These are phyloP conservation scores for Ploceus nigricollis DNA, from an alignment of 2,113 vertebrate species.

Conservation along the genomic window DNA sequence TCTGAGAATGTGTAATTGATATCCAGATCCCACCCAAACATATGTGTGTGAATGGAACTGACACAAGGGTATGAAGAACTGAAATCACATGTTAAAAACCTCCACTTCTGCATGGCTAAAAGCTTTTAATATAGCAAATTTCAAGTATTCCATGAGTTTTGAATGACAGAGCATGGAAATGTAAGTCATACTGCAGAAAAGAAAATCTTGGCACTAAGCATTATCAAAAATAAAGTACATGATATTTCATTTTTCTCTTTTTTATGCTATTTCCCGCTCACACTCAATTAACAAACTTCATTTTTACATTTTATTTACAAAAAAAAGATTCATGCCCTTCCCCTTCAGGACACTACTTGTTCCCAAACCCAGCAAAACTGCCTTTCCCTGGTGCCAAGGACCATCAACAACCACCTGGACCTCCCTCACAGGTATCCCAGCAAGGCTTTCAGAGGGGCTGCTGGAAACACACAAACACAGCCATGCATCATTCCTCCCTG, in stretches of 20 bases:
- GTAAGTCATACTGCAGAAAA: background rate
- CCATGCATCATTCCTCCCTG: background rate
- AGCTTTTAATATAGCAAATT: background rate
- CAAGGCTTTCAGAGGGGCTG: background rate
- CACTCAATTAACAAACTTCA: background rate
- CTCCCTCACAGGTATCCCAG: background rate
- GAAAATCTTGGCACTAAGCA: background rate
- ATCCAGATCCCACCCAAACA: background rate
- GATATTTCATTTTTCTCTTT: background rate
- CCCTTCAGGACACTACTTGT: background rate
- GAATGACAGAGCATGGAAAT: background rate
- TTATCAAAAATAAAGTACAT: background rate
- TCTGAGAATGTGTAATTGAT: background rate
- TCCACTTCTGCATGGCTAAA: background rate
- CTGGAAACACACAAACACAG: background rate
- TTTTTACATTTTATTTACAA: background rate
- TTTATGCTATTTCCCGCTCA: background rate
- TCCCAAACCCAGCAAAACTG: background rate
- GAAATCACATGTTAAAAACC: background rate
- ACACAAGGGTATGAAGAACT: background rate
- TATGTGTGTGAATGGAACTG: fast-evolving
- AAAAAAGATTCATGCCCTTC: background rate
- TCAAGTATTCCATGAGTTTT: background rate
- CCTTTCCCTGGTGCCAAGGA: background rate
- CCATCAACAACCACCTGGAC: background rate